Conservation (phyloP, 2,797 vertebrate genomes). For the Mormyrus hasselquistii region DNA sequence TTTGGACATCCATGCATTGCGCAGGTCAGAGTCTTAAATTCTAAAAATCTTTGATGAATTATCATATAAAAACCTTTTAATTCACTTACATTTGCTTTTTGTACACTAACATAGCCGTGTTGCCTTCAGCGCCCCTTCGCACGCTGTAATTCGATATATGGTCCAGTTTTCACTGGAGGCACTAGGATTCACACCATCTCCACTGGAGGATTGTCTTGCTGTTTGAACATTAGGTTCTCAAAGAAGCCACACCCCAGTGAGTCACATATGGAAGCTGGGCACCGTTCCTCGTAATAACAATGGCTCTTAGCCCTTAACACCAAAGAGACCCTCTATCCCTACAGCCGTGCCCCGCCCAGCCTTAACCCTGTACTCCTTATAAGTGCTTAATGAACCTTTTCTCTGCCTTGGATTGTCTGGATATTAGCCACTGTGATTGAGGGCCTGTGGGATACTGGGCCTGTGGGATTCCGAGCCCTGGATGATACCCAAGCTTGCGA, state of each 20-base stretch:
- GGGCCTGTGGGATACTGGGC: neutral
- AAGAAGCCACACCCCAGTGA: slow-evolving; percentile 50
- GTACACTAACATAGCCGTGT: too few species aligned
- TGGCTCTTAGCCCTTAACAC: slow-evolving; percentile 42
- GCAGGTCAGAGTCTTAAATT: neutral
- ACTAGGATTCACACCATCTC: slow-evolving; percentile 21
- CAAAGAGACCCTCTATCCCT: neutral
- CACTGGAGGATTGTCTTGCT: slow-evolving; percentile 10
- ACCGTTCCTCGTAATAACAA: slow-evolving; percentile 51
- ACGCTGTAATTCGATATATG: neutral
- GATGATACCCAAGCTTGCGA: neutral
- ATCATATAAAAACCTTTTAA: too few species aligned
- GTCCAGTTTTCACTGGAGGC: neutral
- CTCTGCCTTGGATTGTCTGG: slow-evolving; percentile 15
- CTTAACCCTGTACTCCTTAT: neutral
- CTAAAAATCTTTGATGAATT: too few species aligned
- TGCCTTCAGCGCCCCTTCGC: too few species aligned
- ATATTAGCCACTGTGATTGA: neutral
- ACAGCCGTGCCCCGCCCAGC: neutral
- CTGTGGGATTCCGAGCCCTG: neutral
- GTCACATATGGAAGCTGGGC: slow-evolving; percentile 55
- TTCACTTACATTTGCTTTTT: too few species aligned
- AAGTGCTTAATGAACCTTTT: neutral
- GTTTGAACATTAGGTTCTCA: slow-evolving; percentile 53
- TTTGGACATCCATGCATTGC: neutral